A percentile compares a stretch with the other conserved stretches of the same genome.
Evolutionary conservation across 2,888 invertebrate genomes (phyloP).

Genomic region (Epinotia brunnichana): DNA sequence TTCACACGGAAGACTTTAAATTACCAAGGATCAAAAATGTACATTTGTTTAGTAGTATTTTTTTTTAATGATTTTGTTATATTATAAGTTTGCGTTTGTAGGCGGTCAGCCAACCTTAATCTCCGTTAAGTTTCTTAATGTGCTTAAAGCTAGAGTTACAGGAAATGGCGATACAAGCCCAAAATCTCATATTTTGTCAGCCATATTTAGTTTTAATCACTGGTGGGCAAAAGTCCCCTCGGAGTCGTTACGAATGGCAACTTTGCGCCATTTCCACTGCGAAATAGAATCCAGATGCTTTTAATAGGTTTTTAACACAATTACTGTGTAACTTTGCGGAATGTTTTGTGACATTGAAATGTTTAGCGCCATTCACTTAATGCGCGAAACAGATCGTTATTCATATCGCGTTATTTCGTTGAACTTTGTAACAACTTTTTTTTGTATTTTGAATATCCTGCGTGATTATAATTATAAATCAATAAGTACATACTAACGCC

Average conservation of each 20-base stretch:
- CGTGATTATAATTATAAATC: too few species aligned
- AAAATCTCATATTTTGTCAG: slow-evolving; percentile 53
- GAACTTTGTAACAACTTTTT: too few species aligned
- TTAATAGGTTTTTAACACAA: slow-evolving; percentile 68
- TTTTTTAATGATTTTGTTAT: too few species aligned
- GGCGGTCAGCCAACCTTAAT: background rate
- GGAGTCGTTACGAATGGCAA: slow-evolving; percentile 61
- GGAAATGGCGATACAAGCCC: slow-evolving; percentile 23
- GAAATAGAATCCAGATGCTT: slow-evolving; percentile 65
- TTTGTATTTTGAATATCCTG: too few species aligned
- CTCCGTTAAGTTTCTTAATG: too few species aligned
- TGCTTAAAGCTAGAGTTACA: background rate
- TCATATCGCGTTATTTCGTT: background rate
- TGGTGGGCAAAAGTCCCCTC: slow-evolving; percentile 55
- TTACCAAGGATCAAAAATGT: too few species aligned
- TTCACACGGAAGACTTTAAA: too few species aligned
- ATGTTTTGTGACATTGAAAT: slow-evolving; percentile 52
- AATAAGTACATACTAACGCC: too few species aligned
- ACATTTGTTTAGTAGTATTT: too few species aligned
- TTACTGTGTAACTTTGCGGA: slow-evolving; percentile 50
- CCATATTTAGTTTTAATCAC: slow-evolving; percentile 63
- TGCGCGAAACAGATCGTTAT: slow-evolving; percentile 16
- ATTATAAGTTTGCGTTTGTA: too few species aligned
- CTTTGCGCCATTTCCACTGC: slow-evolving; percentile 49
- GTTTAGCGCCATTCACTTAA: slow-evolving; percentile 51